Percentiles rank a stretch among this genome's conserved stretches.
phyloP scores from a whole-genome alignment of 2,113 vertebrate species.

The Acanthisitta chloris region DNA sequence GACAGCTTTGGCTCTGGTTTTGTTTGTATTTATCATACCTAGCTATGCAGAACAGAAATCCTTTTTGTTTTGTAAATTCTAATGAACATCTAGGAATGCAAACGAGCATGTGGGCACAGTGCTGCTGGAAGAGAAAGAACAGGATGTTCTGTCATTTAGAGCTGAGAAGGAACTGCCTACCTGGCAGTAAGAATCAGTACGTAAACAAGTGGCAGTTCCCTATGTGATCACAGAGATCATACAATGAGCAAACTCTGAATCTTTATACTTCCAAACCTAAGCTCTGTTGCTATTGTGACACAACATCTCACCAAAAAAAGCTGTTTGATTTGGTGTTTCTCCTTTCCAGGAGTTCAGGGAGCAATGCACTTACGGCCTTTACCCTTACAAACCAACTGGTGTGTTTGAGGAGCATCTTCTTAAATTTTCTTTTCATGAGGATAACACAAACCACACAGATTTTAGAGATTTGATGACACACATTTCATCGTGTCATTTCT shows the following conservation, averaged over 20 bases:
- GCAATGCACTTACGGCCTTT: not conserved
- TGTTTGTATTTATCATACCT: not conserved
- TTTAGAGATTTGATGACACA: not conserved
- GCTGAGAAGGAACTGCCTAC: not conserved
- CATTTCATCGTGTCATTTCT: not conserved
- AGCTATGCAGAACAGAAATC: not conserved
- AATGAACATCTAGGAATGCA: not conserved
- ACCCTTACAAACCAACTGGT: not conserved
- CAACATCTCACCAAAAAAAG: not conserved
- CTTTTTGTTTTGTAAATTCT: not conserved
- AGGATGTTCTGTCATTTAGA: not conserved
- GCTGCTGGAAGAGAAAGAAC: not conserved
- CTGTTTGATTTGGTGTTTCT: not conserved
- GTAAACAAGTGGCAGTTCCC: not conserved
- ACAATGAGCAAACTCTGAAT: not conserved
- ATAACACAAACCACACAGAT: not conserved
- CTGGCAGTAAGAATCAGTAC: not conserved
- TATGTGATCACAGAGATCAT: not conserved
- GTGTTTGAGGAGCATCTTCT: not conserved
- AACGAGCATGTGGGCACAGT: not conserved
- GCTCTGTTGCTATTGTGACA: too few relatives aligned
- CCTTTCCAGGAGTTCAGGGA: not conserved
- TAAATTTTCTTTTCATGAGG: not conserved
- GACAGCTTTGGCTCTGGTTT: constrained; percentile 3
- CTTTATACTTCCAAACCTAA: not conserved